A percentile compares a stretch with the other conserved stretches of the same genome.
phyloP scores from a whole-genome alignment of 2,888 invertebrate genomes.

The Tachina grossa region DNA sequence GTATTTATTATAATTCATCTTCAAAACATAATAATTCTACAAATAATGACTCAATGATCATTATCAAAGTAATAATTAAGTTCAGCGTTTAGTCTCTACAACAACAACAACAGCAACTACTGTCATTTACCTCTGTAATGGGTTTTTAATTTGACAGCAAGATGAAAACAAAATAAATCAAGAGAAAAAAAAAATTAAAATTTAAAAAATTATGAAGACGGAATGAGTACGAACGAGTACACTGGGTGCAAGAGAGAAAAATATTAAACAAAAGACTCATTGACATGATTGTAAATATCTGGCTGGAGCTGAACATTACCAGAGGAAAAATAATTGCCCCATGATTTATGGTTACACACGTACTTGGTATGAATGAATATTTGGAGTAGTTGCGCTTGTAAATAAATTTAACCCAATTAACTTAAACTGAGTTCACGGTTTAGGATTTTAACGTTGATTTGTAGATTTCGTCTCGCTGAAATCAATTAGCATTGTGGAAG shows the following conservation, averaged over 20 bases:
- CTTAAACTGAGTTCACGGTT: conserved; percentile 51
- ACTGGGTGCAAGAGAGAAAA: conserved; percentile 47
- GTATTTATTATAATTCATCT: conserved; percentile 53
- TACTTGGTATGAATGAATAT: conserved; percentile 35
- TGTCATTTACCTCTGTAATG: conserved; percentile 66
- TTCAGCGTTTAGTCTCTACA: conserved; percentile 19
- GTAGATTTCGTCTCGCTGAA: conserved; percentile 17
- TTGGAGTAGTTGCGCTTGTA: conserved; percentile 22
- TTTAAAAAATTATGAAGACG: conserved; percentile 20
- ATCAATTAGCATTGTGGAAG: conserved; percentile 38
- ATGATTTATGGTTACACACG: conserved; percentile 61
- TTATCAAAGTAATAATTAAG: conserved; percentile 41
- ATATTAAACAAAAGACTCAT: conserved; percentile 27
- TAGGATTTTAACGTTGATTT: conserved; percentile 30
- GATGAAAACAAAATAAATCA: conserved; percentile 62
- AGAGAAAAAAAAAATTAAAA: conserved; percentile 16
- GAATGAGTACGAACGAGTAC: conserved; percentile 1
- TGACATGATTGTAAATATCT: conserved; percentile 54
- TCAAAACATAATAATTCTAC: conserved; percentile 49
- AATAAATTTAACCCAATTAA: conserved; percentile 44
- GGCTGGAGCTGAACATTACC: conserved; percentile 29
- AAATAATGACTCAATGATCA: conserved; percentile 41
- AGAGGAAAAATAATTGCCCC: conserved; percentile 42
- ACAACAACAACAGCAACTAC: conserved; percentile 14
- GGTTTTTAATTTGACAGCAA: conserved; percentile 70